Conservation (phyloP, 1,140 invertebrate species). For the Zelostemma sp. region DNA sequence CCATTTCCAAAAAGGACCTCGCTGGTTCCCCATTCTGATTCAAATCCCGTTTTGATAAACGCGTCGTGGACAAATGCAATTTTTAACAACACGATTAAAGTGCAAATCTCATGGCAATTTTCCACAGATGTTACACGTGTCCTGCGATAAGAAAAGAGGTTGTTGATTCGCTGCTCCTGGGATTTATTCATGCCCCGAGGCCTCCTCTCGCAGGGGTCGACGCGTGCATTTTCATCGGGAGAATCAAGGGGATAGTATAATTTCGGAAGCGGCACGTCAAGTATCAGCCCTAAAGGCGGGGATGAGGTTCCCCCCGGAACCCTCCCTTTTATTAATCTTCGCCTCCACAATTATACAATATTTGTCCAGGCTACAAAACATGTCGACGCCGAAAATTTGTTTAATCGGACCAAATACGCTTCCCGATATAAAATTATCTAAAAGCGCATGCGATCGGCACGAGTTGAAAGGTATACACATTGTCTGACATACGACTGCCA, state of each 20-base stretch:
- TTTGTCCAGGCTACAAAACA: background rate
- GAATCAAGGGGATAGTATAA: constrained; percentile 47
- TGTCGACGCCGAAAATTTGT: too few relatives aligned
- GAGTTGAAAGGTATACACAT: constrained; percentile 8
- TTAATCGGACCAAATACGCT: too few relatives aligned
- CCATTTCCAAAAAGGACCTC: too few relatives aligned
- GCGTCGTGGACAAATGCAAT: background rate
- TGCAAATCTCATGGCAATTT: constrained; percentile 33
- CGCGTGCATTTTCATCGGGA: constrained; percentile 51
- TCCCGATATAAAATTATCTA: background rate
- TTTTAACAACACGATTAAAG: background rate
- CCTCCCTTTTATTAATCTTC: constrained; percentile 42
- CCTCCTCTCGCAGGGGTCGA: constrained; percentile 41
- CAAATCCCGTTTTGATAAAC: too few relatives aligned
- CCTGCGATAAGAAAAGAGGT: constrained; percentile 34
- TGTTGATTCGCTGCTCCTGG: constrained; percentile 34
- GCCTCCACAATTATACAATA: constrained; percentile 23
- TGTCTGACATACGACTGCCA: constrained; percentile 33
- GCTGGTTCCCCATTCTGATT: too few relatives aligned
- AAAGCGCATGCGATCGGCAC: background rate
- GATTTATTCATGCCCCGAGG: constrained; percentile 43
- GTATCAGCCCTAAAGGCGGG: constrained; percentile 54
- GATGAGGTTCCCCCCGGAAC: constrained; percentile 54
- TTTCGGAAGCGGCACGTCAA: constrained; percentile 44
- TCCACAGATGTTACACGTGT: constrained; percentile 26